Evolutionary conservation across 2,797 vertebrate species (phyloP), one percentile per base, ranked within the genome.

Genomic region (Acanthopagrus latus): DNA sequence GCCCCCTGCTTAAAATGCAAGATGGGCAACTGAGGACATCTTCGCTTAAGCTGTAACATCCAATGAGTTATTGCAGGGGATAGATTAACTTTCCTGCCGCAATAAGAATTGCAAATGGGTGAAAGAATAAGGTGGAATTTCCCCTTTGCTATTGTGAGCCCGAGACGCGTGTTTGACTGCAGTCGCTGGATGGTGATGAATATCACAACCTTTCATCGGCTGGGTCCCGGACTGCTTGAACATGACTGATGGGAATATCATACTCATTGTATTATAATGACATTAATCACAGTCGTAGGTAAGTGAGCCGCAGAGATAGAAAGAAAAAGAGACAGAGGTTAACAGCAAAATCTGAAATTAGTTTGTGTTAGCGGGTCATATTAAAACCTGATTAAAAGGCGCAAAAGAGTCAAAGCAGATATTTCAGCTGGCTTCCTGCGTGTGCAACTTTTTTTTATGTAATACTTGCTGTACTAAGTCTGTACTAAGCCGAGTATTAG

Each of bases 1-100:
- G 85, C 83, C 89, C 94, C 94, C 95, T 97, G 89, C 95, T 97
- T 98, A 96, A 97, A 97, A 97, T 96, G 96, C 96, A 95, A 96
- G 96, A 96, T 95, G 94, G 95, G 95, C 95, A 96, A 86, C 74
- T 88, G 94, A 96, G 96, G 96, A 97, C 95, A 94, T 97, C 95
- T 96, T 96, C 88, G 93, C 96, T 96, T 97, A 97, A 97, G 96
- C 96, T 95, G 93, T 89, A 94, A 94, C 95, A 95, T 96, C 95
- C 96, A 96, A 95, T 97, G 96, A 97, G 97, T 97, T 97, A 97
- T 96, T 94, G 94, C 93, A 85, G 81, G 74, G 90, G 91, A 95
- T 94, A 96, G 96, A 97, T 96, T 96, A 97, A 96, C 95, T 96
- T 96, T 93, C 90, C 82, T 70, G 72, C 83, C 66, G 93, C 95